A percentile compares a stretch with the other conserved stretches of the same genome.
These are phyloP conservation scores for Mesocentrotus franciscanus DNA, from an alignment of 53 echinoderm and acorn worm species.

Conservation along the genomic window DNA sequence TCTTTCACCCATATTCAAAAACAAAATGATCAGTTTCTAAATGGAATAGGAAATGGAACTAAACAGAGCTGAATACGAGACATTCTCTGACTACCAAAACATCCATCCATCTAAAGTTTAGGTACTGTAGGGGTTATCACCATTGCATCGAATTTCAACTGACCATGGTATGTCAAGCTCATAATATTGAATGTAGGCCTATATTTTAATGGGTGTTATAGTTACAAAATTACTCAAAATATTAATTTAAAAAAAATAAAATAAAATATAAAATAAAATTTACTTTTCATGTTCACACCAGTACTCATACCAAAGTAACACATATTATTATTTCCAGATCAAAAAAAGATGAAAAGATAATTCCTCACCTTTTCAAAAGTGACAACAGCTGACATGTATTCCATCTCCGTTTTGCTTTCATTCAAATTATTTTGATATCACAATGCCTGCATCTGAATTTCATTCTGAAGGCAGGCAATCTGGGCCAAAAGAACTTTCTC, in stretches of 20 bases:
- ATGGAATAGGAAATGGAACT: not conserved
- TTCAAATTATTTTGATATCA: conserved; percentile 98
- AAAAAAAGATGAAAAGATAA: not conserved
- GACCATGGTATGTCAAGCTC: too few relatives aligned
- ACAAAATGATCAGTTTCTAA: not conserved
- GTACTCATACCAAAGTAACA: too few relatives aligned
- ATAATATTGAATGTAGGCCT: too few relatives aligned
- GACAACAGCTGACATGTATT: conserved; percentile 87
- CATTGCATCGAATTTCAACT: not conserved
- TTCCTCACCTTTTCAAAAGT: conserved; percentile 83
- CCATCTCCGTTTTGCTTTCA: conserved; percentile 94
- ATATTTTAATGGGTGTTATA: too few relatives aligned
- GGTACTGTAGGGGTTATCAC: not conserved
- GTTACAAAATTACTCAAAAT: too few relatives aligned
- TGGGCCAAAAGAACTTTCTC: conserved; percentile 93
- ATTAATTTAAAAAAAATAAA: too few relatives aligned
- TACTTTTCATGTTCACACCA: too few relatives aligned
- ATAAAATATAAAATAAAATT: too few relatives aligned
- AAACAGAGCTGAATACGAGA: not conserved
- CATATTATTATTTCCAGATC: too few relatives aligned
- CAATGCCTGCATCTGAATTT: conserved; percentile 98
- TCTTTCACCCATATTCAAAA: not conserved
- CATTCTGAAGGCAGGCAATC: conserved; percentile 97
- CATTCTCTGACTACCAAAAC: not conserved
- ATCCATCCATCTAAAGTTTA: not conserved